Conservation (phyloP, 2,797 vertebrate species). For the Smutsia gigantea region DNA sequence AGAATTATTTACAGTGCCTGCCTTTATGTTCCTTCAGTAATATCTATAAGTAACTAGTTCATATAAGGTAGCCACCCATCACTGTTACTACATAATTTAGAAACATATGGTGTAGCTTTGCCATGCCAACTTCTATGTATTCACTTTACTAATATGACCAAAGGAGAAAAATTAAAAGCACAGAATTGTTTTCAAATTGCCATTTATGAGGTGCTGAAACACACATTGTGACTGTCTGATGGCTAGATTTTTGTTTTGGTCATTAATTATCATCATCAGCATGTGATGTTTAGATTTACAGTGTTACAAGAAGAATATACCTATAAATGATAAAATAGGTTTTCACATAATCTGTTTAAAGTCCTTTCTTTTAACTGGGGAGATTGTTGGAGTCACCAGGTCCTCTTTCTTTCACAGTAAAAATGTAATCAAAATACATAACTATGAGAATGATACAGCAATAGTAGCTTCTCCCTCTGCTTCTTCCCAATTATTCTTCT, state of each 20-base stretch:
- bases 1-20: conserved; percentile 14
- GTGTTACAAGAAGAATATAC: conserved; percentile 11
- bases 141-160: conserved; percentile 42
- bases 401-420: background rate
- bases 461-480: background rate
- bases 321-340: background rate
- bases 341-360: conserved; percentile 35
- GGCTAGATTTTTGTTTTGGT: conserved; percentile 3
- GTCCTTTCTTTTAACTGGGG: conserved; percentile 5
- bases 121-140: conserved; percentile 67
- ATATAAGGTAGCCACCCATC: conserved; percentile 66
- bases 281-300: conserved; percentile 28
- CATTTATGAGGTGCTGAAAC: conserved; percentile 10
- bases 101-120: conserved; percentile 58
- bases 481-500: background rate
- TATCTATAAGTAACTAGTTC: conserved; percentile 53
- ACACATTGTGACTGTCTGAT: background rate
- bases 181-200: background rate
- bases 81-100: conserved; percentile 32
- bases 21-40: background rate
- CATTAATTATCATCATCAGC: background rate
- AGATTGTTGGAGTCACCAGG: background rate
- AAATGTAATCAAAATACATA: conserved; percentile 30
- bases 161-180: background rate
- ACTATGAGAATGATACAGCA: background rate